Conservation (phyloP, 2,888 invertebrate species). For the Hemithea aestivaria region DNA sequence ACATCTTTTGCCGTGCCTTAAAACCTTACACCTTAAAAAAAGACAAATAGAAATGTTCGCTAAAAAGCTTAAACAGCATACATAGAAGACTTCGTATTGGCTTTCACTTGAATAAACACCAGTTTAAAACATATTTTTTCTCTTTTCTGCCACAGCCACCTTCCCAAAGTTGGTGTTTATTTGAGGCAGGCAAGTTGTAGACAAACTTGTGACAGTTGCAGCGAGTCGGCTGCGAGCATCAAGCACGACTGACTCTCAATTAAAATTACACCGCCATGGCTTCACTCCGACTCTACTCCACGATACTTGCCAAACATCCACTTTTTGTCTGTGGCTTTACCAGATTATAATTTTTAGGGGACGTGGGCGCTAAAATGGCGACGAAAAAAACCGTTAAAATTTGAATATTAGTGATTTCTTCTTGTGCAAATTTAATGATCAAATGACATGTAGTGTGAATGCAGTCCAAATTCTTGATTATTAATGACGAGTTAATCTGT, state of each 20-base stretch:
- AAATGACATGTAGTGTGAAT: no score
- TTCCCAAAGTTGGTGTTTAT: slow-evolving; percentile 7
- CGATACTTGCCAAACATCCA: slow-evolving; percentile 24
- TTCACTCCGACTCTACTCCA: slow-evolving; percentile 29
- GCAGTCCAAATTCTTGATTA: no score
- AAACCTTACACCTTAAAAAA: no score
- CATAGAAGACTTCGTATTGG: no score
- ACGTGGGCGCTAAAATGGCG: slow-evolving; percentile 26
- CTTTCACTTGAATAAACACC: no score
- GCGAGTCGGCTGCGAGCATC: slow-evolving; percentile 14
- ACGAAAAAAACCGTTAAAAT: no score
- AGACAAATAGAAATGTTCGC: no score
- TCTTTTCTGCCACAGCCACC: slow-evolving; percentile 1
- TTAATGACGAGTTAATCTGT: no score
- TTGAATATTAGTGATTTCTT: no score
- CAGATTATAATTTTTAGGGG: slow-evolving; percentile 24
- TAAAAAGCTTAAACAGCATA: no score
- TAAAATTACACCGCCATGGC: slow-evolving; percentile 43
- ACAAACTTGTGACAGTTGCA: slow-evolving; percentile 21
- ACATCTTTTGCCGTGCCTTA: no score
- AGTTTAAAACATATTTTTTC: neutral
- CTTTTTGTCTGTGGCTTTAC: slow-evolving; percentile 37
- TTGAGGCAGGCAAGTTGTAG: slow-evolving; percentile 9
- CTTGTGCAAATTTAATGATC: no score
- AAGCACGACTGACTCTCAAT: slow-evolving; percentile 47